Base-by-base conservation (phyloP, 2,888 invertebrate genomes). In the Muscina levida region DNA sequence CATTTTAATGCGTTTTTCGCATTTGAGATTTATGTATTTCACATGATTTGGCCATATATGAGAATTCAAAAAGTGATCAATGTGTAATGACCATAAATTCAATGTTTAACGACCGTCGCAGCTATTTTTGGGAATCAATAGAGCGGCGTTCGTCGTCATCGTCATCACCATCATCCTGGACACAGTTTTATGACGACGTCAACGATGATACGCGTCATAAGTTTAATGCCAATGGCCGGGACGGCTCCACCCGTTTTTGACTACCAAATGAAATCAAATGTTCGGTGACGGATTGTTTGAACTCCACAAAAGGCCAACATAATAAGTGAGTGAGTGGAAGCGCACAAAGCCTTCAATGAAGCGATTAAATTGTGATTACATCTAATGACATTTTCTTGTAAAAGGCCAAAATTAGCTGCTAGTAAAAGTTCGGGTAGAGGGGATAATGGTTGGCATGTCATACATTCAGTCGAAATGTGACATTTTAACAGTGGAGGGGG, bases 171-270 rank as follows among this genome's bases (percentile, higher is more conserved):
- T 31, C 31, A 31, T 8, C 31, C 31, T 31, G 31, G 4, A 31
- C 3, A 31, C 31, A 31, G 31, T 31, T 31, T 3, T 31, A 8
- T 5, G 48, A 11, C 15, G 48, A 15, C 15, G 48, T 15, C 17
- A 5, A 51, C 19, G 31, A 81, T 81, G 81, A 81, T 62, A 71
- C 77, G 72, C 77, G 77, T 74, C 77, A 81, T 72, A 77, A 77
- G 72, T 17, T 56, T 31, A 8, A 6, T 15, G 37, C 19, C 19
- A n/a, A n/a, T 8, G n/a, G 57, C 24, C 10, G 57, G 24, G 19
- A 31, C 31, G 31, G 8, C 31, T 31, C 31, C 31, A 31, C 31
- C 31, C 31, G n/a, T 1, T 4, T 24, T 42, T 3, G 39, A n/a
- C 13, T 17, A 37, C n/a, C 8, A 17, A 53, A 39, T 51, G 51